Evolutionary conservation across 92 coral and sea anemone genomes (phyloP), one percentile per base, ranked within the genome.

Genomic region (Hydrozoanthus gracilis): DNA sequence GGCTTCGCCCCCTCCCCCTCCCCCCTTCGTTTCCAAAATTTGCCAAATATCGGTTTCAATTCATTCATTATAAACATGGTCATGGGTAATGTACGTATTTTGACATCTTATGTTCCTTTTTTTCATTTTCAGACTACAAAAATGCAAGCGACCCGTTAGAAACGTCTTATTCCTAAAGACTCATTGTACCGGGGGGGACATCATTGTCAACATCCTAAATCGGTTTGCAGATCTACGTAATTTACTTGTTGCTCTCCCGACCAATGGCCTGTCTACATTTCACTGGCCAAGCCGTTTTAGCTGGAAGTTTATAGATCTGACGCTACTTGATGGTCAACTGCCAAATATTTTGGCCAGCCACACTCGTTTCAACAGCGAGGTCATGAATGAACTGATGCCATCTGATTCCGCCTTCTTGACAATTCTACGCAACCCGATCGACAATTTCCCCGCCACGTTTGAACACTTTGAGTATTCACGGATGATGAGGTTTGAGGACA

Each of bases 201-300:
- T 92, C 84, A 83, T 96, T 44, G 90, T 90, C 67, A 96, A 96
- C 87, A 96, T 96, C 56, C 83, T 96, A 35, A 95, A 93, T 77
- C 94, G 99, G 4, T 93, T 84, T 82, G 99, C 99, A 56, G 99
- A 95, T 75, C 90, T 96, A 16, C 95, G 98, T 48, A 88, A 89
- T 66, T 91, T 96, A 44, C 92, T 88, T 77, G 93, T 96, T 44
- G 99, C 98, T 3, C 84, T 96, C 8, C 99, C 99, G 17, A 95
- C 86, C 89, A 94, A 91, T 64, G 98, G 97, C 46, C 89, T 96
- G 60, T 96, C 99, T 65, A 93, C 99, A 47, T 95, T 95, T 82
- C 94, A 93, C 77, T 96, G 99, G 99, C 99, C 99, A 8, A 89
- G 93, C 47, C 92, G 94, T 84, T 96, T 96, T 79, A 91, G 93